Conservation (phyloP, 2,113 vertebrate species). For the Pica pica region DNA sequence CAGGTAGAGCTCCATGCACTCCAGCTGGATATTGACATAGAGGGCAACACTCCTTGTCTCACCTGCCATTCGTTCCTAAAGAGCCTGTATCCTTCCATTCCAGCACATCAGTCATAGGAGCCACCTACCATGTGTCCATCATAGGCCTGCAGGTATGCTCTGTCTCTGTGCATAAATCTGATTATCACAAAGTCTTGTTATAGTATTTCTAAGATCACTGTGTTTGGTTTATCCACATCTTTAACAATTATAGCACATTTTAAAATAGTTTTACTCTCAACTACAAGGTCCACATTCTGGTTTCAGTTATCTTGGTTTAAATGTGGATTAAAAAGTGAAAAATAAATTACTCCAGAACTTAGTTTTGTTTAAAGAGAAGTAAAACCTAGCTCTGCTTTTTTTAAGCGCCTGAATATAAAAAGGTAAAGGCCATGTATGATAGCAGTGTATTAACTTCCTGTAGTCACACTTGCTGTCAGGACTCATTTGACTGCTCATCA, state of each 20-base stretch:
- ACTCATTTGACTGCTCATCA: not conserved
- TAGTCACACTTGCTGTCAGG: not conserved
- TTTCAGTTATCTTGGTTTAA: not conserved
- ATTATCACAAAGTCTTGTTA: not conserved
- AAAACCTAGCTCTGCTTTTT: not conserved
- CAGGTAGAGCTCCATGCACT: not conserved
- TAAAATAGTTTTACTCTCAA: not conserved
- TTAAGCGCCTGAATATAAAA: not conserved
- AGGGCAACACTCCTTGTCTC: not conserved
- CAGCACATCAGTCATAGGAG: not conserved
- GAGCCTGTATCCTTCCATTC: not conserved
- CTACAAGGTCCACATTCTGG: not conserved
- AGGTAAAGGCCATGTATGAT: not conserved
- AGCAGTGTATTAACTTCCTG: not conserved
- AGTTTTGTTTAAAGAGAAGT: not conserved
- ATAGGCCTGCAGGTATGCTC: not conserved
- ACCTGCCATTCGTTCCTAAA: not conserved
- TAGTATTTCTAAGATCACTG: not conserved
- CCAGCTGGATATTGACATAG: not conserved
- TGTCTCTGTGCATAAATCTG: not conserved
- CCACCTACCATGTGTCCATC: not conserved
- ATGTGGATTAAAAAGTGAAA: not conserved
- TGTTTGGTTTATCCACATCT: not conserved
- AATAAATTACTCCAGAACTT: not conserved
- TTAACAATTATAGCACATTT: not conserved